These are phyloP conservation scores for Harpalus rubripes DNA, from an alignment of 2,888 invertebrate genomes.

Conservation along the genomic window DNA sequence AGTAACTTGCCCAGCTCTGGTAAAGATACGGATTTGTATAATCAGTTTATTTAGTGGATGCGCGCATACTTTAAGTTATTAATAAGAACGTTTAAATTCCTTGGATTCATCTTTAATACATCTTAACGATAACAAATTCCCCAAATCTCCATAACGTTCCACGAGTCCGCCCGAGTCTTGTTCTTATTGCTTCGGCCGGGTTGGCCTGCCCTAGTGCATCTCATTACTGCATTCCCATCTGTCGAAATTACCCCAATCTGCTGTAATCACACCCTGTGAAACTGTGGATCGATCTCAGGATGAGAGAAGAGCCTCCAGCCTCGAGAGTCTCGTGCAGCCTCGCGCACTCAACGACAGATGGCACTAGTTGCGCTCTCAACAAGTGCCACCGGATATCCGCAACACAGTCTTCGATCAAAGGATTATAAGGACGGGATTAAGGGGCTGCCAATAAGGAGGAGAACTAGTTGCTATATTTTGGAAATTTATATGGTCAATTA, in stretches of 20 bases:
- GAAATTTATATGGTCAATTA: too few species aligned
- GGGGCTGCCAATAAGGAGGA: neutral
- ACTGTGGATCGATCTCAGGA: neutral
- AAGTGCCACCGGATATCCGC: constrained; percentile 25
- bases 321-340: constrained; percentile 28
- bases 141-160: too few species aligned
- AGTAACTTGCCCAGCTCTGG: too few species aligned
- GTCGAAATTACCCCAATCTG: constrained; percentile 22
- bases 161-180: neutral
- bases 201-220: neutral
- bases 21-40: too few species aligned
- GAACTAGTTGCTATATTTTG: too few species aligned
- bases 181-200: neutral
- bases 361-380: constrained; percentile 58
- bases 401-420: neutral
- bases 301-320: neutral
- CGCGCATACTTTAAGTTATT: too few species aligned
- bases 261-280: neutral
- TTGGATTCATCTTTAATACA: too few species aligned
- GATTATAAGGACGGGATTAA: neutral
- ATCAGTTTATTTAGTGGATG: too few species aligned
- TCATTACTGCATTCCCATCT: neutral
- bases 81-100: too few species aligned
- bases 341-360: constrained; percentile 33
- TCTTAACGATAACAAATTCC: too few species aligned